Evolutionary conservation across 2,888 invertebrate genomes (phyloP).

Genomic region (Atrina japonica): DNA sequence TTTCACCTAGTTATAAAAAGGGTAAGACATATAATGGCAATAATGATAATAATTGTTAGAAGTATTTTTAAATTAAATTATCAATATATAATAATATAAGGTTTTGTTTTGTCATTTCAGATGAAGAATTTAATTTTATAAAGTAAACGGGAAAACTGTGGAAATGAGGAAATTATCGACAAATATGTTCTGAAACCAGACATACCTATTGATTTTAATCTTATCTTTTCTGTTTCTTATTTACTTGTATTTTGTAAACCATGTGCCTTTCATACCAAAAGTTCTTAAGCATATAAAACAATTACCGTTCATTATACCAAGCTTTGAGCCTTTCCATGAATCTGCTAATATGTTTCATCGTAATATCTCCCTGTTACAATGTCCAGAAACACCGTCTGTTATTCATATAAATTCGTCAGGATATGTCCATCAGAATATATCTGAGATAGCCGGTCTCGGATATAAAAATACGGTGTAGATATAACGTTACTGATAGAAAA

Average conservation of each 20-base stretch:
- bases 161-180: no score
- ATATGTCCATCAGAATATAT: not conserved
- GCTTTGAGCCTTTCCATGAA: not conserved
- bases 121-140: no score
- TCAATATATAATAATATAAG: no score
- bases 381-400: not conserved
- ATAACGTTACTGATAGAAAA: conserved; percentile 40
- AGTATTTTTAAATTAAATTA: no score
- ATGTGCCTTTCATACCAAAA: not conserved
- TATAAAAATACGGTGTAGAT: conserved; percentile 37
- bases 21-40: no score
- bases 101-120: no score
- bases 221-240: no score
- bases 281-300: not conserved
- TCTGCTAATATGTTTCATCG: not conserved
- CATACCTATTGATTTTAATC: no score
- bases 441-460: not conserved
- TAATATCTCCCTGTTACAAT: not conserved
- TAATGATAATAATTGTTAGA: no score
- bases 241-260: not conserved
- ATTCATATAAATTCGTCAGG: not conserved
- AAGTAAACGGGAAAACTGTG: no score
- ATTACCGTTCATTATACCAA: not conserved
- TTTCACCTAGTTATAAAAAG: no score
- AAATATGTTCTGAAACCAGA: no score